Conservation (phyloP, 2,797 vertebrate species). For the Malacoraja senta region DNA sequence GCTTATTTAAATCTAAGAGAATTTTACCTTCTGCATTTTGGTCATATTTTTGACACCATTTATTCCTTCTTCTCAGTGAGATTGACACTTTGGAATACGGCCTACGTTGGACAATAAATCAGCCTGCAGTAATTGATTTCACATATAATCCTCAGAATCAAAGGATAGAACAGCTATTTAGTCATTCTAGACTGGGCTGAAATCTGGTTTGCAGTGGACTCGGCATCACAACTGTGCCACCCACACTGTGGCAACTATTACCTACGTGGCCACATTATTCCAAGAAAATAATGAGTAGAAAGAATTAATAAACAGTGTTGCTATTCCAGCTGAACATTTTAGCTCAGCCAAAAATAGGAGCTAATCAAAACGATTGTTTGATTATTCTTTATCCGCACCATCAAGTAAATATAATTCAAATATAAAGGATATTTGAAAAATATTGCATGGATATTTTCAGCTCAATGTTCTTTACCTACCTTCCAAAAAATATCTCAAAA, state of each 20-base stretch:
- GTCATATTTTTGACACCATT: background rate
- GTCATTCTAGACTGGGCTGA: background rate
- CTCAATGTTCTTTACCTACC: background rate
- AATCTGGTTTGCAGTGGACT: background rate
- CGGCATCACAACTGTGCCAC: background rate
- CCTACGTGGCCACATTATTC: background rate
- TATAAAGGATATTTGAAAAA: background rate
- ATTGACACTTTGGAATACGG: background rate
- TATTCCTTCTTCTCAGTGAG: background rate
- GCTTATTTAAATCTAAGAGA: background rate
- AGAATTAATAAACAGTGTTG: background rate
- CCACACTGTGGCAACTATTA: background rate
- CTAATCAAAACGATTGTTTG: background rate
- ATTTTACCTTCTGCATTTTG: too few species aligned
- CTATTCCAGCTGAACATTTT: background rate
- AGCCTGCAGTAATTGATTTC: constrained; percentile 2
- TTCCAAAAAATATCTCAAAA: background rate
- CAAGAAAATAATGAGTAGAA: background rate
- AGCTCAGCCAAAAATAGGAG: background rate
- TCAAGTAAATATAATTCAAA: background rate
- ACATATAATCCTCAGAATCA: background rate
- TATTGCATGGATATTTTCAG: background rate
- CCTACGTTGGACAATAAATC: background rate
- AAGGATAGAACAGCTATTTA: too few species aligned
- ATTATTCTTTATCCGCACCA: background rate